These are phyloP conservation scores for Malacosoma neustria DNA, from an alignment of 2,888 invertebrate genomes.

Conservation along the genomic window DNA sequence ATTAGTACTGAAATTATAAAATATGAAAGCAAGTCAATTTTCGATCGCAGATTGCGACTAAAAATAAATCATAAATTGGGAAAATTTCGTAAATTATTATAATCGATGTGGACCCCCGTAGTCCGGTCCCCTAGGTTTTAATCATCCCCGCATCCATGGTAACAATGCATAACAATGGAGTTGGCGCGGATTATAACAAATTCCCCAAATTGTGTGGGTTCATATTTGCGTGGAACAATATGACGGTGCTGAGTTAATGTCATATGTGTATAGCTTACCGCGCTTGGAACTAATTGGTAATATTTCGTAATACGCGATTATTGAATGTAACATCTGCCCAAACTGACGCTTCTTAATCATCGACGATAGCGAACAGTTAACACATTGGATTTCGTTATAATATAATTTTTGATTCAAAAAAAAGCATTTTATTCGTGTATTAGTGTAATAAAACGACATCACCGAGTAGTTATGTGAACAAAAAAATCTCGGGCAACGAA, in stretches of 20 bases:
- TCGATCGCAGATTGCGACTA: conserved; percentile 18
- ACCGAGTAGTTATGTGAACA: no score
- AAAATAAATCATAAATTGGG: conserved; percentile 34
- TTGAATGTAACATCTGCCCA: conserved; percentile 60
- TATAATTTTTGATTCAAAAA: no score
- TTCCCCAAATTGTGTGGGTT: conserved; percentile 71
- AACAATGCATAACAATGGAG: conserved; percentile 61
- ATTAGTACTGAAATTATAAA: no score
- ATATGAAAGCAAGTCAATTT: no score
- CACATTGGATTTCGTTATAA: no score
- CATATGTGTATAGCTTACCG: conserved; percentile 66
- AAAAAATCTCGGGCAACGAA: conserved; percentile 16
- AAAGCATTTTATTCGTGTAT: no score
- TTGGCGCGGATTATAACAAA: conserved; percentile 66
- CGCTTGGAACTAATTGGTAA: conserved; percentile 71
- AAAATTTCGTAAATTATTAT: conserved; percentile 41
- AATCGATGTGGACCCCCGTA: conserved; percentile 30
- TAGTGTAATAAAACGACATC: no score
- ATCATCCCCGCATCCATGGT: conserved; percentile 34
- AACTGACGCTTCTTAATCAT: conserved; percentile 13
- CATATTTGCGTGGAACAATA: conserved; percentile 66
- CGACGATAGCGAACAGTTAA: no score
- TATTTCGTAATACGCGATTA: conserved; percentile 58
- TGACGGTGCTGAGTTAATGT: conserved; percentile 69
- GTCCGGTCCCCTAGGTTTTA: conserved; percentile 35